A percentile compares a stretch with the other conserved stretches of the same genome.
Evolutionary conservation across 1,140 invertebrate genomes (phyloP).

Genomic region (Radopholus similis): DNA sequence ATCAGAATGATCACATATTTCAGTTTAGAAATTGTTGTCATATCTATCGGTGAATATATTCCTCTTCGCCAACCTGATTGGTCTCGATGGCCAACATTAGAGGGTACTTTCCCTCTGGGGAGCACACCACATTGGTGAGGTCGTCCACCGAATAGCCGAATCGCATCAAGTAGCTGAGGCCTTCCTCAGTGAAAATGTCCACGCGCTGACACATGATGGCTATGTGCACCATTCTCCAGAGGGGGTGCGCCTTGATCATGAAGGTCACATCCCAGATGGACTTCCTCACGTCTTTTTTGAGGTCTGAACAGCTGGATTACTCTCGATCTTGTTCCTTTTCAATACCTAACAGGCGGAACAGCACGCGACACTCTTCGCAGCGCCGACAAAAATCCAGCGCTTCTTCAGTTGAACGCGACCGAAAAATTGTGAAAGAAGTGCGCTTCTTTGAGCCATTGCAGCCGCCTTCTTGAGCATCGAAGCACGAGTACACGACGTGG

Average conservation of each 20-base stretch:
- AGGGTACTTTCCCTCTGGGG: conserved; percentile 53
- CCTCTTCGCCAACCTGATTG: too few species aligned
- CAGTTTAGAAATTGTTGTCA: too few species aligned
- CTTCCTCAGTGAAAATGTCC: conserved; percentile 43
- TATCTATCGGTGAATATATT: too few species aligned
- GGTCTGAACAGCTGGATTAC: conserved; percentile 26
- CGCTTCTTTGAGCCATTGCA: neutral
- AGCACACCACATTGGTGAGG: conserved; percentile 33
- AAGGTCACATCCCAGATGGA: conserved; percentile 36
- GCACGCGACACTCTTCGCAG: conserved; percentile 45
- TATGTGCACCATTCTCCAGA: conserved; percentile 46
- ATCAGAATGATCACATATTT: too few species aligned
- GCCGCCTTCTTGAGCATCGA: neutral
- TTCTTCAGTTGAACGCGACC: conserved; percentile 32
- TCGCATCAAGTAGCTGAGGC: conserved; percentile 32
- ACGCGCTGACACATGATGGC: conserved; percentile 36
- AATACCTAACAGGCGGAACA: conserved; percentile 36
- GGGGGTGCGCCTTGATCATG: conserved; percentile 28
- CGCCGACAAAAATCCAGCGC: conserved; percentile 46
- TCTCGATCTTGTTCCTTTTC: neutral
- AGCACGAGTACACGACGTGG: conserved; percentile 11
- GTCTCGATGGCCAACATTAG: conserved; percentile 55
- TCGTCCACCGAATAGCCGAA: conserved; percentile 45
- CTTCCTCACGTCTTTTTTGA: conserved; percentile 39
- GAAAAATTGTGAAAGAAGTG: conserved; percentile 11